Evolutionary conservation across 2,797 vertebrate species (phyloP), one percentile per base, ranked within the genome.

Genomic region (Mustela erminea): DNA sequence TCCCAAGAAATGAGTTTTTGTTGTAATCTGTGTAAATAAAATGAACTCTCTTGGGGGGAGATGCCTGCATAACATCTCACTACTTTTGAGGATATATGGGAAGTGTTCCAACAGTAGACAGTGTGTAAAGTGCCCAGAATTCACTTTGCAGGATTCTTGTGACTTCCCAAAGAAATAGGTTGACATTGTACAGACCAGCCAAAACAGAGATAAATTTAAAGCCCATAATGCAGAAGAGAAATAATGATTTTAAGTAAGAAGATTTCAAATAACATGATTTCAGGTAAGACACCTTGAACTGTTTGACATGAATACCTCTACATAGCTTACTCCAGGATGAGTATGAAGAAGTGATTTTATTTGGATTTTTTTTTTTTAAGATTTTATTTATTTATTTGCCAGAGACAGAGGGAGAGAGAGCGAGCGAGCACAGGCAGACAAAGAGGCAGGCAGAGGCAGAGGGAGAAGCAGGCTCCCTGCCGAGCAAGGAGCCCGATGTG

Each of bases 1-100:
- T 52, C 49, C 66, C 60, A 83, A 68, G 81, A 80, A 60, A 60
- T 54, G 15, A 60, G 10, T 75, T 70, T 35, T 75, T 60, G 38
- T 87, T 95, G 13, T 82, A 56, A 89, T 64, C 46, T 84, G n/a
- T 41, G 25, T 56, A 81, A 96, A 91, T 84, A 91, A 96, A 95
- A 75, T 35, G 54, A 88, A 68, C 87, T 80, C 81, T 92, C 25
- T 41, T 18, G 9, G 13, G 7, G 70, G 54, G 54, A 72, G 70
- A 66, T 41, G 17, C 17, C 56, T 72, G 52, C n/a, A 18, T 23
- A 58, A 38, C 58, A 87, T 77, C 52, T 86, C 46, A 21, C 29
- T 43, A 3, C 32, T 62, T 72, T 43, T 54, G 56, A 80, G 72
- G 2, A 13, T 66, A 8, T 58, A 38, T 83, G 87, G 64, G 38